phyloP scores from a whole-genome alignment of 2,797 vertebrate genomes.

The Atherinosoma microstoma region DNA sequence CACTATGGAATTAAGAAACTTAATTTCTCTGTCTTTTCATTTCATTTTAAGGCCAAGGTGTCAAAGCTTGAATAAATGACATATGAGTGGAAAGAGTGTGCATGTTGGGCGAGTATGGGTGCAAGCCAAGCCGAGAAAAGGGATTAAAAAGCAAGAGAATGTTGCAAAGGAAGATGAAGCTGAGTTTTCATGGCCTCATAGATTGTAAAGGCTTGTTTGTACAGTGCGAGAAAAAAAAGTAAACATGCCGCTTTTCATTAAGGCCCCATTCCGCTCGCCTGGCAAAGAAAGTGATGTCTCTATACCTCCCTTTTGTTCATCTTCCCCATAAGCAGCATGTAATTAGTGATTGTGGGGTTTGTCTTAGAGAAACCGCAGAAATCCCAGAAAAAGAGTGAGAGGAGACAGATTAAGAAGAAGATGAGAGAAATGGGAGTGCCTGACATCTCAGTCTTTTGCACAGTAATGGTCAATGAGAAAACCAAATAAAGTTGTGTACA shows the following conservation, averaged over 20 bases:
- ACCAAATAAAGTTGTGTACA: constrained; percentile 1
- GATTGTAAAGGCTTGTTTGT: constrained; percentile 73
- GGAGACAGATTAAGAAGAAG: constrained; percentile 9
- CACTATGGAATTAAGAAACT: neutral
- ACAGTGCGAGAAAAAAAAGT: constrained; percentile 72
- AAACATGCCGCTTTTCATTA: constrained; percentile 80
- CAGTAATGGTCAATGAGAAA: neutral
- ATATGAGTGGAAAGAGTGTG: neutral
- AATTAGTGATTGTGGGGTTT: constrained; percentile 63
- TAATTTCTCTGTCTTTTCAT: neutral
- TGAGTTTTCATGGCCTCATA: constrained; percentile 22
- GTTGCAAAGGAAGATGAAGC: constrained; percentile 42
- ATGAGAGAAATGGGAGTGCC: neutral
- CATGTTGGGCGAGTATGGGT: neutral
- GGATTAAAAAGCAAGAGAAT: constrained; percentile 17
- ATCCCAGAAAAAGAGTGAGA: constrained; percentile 38
- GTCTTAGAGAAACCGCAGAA: constrained; percentile 53
- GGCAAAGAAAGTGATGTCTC: constrained; percentile 63
- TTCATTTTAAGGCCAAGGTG: neutral
- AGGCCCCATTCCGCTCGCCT: constrained; percentile 38
- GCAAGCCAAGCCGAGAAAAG: constrained; percentile 9
- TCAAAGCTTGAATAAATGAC: neutral
- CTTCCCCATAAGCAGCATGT: constrained; percentile 49
- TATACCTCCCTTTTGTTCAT: constrained; percentile 52
- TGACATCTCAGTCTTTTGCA: constrained; percentile 7